phyloP scores from a whole-genome alignment of 2,888 invertebrate genomes.

The Oligia strigilis region DNA sequence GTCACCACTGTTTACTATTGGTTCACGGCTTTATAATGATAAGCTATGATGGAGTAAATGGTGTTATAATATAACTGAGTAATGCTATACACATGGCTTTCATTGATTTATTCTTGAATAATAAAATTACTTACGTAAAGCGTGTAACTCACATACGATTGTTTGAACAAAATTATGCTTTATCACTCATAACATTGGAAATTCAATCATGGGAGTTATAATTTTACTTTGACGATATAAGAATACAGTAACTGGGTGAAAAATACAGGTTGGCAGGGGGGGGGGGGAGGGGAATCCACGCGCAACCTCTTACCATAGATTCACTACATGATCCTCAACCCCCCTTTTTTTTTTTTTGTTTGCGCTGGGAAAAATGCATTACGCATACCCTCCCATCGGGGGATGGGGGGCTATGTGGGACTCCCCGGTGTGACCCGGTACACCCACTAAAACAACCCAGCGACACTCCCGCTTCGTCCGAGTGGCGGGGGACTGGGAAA shows the following conservation, averaged over 20 bases:
- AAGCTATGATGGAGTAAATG: constrained; percentile 2
- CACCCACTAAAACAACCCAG: too few relatives aligned
- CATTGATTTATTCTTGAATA: constrained; percentile 24
- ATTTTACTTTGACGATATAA: neutral
- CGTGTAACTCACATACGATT: neutral
- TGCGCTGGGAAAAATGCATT: too few relatives aligned
- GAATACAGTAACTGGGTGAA: neutral
- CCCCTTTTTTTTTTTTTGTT: too few relatives aligned
- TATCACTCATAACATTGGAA: neutral
- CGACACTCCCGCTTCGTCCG: too few relatives aligned
- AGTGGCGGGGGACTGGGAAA: too few relatives aligned
- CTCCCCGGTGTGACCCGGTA: too few relatives aligned
- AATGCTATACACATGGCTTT: neutral
- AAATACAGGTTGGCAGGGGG: too few relatives aligned
- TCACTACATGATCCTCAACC: too few relatives aligned
- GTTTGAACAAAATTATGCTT: neutral
- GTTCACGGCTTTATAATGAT: constrained; percentile 30
- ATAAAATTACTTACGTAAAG: neutral
- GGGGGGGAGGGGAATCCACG: too few relatives aligned
- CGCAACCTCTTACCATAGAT: too few relatives aligned
- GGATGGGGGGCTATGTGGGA: too few relatives aligned
- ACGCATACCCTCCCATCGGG: too few relatives aligned
- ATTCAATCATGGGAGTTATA: neutral
- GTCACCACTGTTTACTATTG: constrained; percentile 38
- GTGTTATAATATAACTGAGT: constrained; percentile 13